Evolutionary conservation across 2,113 vertebrate genomes (phyloP), one percentile per base, ranked within the genome.

Genomic region (Isurus oxyrinchus): DNA sequence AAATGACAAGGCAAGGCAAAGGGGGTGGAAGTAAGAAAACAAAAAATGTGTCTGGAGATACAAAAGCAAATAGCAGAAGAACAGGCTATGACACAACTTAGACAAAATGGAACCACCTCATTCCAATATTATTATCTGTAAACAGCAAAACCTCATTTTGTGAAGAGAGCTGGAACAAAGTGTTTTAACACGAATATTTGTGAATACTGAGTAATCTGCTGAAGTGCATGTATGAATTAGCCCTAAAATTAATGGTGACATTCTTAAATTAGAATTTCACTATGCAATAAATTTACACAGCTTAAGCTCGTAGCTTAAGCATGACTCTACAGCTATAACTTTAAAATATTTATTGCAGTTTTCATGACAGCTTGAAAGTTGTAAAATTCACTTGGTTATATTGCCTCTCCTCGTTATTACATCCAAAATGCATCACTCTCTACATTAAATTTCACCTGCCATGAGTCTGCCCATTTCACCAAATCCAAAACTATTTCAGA

Each of bases 1-100:
- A 72, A 72, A 72, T 72, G 10, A 72, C 27, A 31, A 31, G 8
- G 16, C 63, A 66, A 66, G 16, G 16, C 6, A 72, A 72, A 72
- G 27, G 69, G 69, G 69, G 6, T 72, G 7, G 1, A 6, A 72
- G 27, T 69, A 31, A 72, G 31, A 27, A 21, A 31, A 31, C 69
- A 8, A 72, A 72, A 72, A 6, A 7, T 27, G 27, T 72, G 69
- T 27, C 69, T 7, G 0, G 27, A 23, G 21, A 59, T n/a, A 16
- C 91, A 94, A 63, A 61, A 94, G 21, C 25, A 27, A 72, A 31
- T 72, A 72, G 21, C 69, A 72, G 27, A 72, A 31, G 21, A 25
- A 63, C 90, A 63, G 91, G 59, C n/a, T 94, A 35, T 40, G 16
- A n/a, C 91, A 94, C 63, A 94, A 94, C 59, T 63, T n/a, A 94